Base-by-base conservation (phyloP, 1,140 invertebrate genomes). In the Drosophila sproati region DNA sequence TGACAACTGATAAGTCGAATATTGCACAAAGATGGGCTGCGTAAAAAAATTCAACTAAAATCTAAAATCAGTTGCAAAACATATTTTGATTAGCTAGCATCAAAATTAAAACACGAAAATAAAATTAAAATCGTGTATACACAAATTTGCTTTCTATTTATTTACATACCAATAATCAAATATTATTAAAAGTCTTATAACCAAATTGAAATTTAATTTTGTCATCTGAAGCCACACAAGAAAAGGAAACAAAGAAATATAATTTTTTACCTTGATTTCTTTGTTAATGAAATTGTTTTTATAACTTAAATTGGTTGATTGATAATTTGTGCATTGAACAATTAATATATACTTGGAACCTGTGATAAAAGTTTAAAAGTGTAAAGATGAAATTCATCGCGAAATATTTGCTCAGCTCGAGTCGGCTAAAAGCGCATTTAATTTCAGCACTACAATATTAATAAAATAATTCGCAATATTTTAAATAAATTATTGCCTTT, bases 381-480 rank as follows among this genome's bases (percentile, higher is more conserved):
- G 20, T 20, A 20, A 20, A 20, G 20, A 20, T 20, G 20, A 20
- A 20, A 20, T 20, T 20, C 20, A 20, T 55, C 82, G 82, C 60
- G 70, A 34, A 68, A 61, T 68, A 71, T 73, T 66, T 61, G 77
- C 61, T 39, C 77, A 62, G 68, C 56, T 50, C 51, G 77, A 54
- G 55, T 72, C 52, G 59, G 31, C 6, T 37, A 61, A 48, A 47
- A 60, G 43, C 59, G 59, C 41, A 31, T 32, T 48, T 48, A 47
- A 50, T 61, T 48, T 50, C 54, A 56, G 37, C 54, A 41, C 55
- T 52, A n/a, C 41, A 51, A 67, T 80, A 61, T 78, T 70, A 67
- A 86, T 86, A 85, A 80, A 63, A 52, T 73, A 20, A 86, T 86
- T 78, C 79, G 79, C 79, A 78, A 86, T 87, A 87, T 79, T 87